Evolutionary conservation across 2,797 vertebrate genomes (phyloP), one percentile per base, ranked within the genome.

Genomic region (Acanthis flammea): DNA sequence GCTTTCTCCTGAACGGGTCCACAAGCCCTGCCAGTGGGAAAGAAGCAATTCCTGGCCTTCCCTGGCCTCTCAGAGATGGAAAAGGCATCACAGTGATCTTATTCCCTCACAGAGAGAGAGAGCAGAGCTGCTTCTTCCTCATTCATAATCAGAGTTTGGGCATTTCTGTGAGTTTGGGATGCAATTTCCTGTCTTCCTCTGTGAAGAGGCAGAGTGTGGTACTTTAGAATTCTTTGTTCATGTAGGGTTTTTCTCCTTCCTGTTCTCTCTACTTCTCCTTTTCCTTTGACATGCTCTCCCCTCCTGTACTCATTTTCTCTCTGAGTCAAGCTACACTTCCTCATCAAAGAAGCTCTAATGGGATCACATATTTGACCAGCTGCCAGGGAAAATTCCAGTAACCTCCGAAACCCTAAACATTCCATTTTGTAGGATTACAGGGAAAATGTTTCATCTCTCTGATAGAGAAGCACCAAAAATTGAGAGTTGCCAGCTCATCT

Each of bases 381-480:
- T 97, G 90, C 96, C 95, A 92, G 84, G 85, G 85, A 97, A 97
- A 96, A 97, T 98, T 97, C 94, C 95, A 92, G 81, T 94, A 95
- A 95, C 94, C 68, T 60, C 68, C 2, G 27, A 94, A 94, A 75
- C 91, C 95, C 94, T 85, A 86, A 87, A 96, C 92, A 94, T 95
- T 96, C 96, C 95, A 95, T 97, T 96, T 95, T 95, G 79, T 86
- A 90, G 96, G 86, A 96, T 86, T 94, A 97, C 35, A 92, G 94
- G 95, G 81, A 76, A 93, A 96, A 92, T 67, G 75, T 96, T 94
- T 94, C 93, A 96, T 96, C 94, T 93, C 95, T 82, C 94, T 93
- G 92, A 95, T 91, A 95, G 90, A 93, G 94, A 94, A 94, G 73
- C 85, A 86, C 95, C 95, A 94, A 94, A 96, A 93, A 95, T 92